Conservation (phyloP, 2,888 invertebrate species). For the Erebia palarica region DNA sequence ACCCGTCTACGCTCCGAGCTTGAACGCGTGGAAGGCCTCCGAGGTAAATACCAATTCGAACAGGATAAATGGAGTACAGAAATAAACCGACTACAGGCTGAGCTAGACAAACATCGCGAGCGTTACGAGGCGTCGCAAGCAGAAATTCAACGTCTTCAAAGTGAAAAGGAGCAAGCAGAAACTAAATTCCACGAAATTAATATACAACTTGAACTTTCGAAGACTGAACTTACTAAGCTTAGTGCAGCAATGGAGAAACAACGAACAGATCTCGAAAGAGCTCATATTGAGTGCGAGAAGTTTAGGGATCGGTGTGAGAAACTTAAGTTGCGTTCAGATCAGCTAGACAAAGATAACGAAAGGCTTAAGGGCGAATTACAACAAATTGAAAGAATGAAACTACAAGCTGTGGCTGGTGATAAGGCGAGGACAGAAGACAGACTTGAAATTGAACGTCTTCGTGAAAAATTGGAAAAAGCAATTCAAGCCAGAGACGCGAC, state of each 20-base stretch:
- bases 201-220: conserved; percentile 90
- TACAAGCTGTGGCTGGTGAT: conserved; percentile 85
- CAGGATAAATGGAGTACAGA: conserved; percentile 81
- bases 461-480: conserved; percentile 93
- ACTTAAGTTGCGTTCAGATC: conserved; percentile 87
- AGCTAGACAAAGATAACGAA: conserved; percentile 84
- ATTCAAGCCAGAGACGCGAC: conserved; percentile 91
- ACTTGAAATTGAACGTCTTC: conserved; percentile 91
- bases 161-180: conserved; percentile 87
- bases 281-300: conserved; percentile 94
- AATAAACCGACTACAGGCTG: conserved; percentile 89
- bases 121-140: conserved; percentile 88
- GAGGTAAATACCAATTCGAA: conserved; percentile 83
- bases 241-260: conserved; percentile 90
- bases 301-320: conserved; percentile 93
- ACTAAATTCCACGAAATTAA: conserved; percentile 88
- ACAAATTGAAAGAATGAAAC: conserved; percentile 89
- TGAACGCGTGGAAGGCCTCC: conserved; percentile 88
- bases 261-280: conserved; percentile 89
- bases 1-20: conserved; percentile 86
- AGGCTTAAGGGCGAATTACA: conserved; percentile 75
- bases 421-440: conserved; percentile 86
- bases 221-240: conserved; percentile 89
- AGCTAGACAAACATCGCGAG: conserved; percentile 88
- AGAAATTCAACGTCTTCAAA: conserved; percentile 86